Evolutionary conservation across 2,888 invertebrate species (phyloP).

Genomic region (Aradus depressus): DNA sequence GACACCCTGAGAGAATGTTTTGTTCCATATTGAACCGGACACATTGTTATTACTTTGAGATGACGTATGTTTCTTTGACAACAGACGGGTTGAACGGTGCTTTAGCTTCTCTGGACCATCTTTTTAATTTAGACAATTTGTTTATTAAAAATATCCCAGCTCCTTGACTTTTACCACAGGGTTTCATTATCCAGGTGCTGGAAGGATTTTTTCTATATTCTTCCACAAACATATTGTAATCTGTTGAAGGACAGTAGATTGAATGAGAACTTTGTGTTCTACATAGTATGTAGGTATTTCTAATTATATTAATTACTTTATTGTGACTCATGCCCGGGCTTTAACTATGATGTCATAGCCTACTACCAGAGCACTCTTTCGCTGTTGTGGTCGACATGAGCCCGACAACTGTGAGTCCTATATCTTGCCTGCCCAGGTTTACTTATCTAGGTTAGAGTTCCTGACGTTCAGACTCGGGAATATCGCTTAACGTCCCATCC

Average conservation of each 20-base stretch:
- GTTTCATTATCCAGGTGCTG: constrained; percentile 97
- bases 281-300: too few relatives aligned
- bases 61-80: constrained; percentile 84
- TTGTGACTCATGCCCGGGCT: too few relatives aligned
- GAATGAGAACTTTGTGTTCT: not conserved
- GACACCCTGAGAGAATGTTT: not conserved
- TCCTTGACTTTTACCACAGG: constrained; percentile 87
- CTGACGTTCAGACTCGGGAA: too few relatives aligned
- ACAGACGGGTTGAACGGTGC: constrained; percentile 74
- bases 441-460: too few relatives aligned
- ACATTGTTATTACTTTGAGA: constrained; percentile 55
- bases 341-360: too few relatives aligned
- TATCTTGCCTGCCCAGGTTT: too few relatives aligned
- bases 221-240: constrained; percentile 95
- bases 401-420: too few relatives aligned
- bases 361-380: too few relatives aligned
- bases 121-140: constrained; percentile 83
- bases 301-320: too few relatives aligned
- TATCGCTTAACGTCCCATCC: too few relatives aligned
- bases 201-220: constrained; percentile 89
- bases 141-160: constrained; percentile 94
- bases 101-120: constrained; percentile 79
- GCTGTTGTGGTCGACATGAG: too few relatives aligned
- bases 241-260: constrained; percentile 36
- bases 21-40: too few relatives aligned